These are phyloP conservation scores for Hippocampus guttulatus DNA, from an alignment of 2,113 vertebrate genomes.

Conservation along the genomic window DNA sequence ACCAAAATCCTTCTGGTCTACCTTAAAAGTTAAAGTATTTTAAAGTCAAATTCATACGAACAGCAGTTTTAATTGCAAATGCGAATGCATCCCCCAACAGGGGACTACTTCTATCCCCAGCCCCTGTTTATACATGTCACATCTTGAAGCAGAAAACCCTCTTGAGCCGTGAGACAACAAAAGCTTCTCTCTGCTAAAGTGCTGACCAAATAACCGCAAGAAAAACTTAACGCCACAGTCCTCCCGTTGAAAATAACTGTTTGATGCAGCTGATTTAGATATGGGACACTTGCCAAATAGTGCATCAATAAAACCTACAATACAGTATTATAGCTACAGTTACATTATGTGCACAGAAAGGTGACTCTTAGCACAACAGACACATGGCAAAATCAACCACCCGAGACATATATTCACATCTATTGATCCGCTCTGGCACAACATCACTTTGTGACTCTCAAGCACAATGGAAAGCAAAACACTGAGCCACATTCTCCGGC, in stretches of 20 bases:
- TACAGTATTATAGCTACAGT: constrained; percentile 24
- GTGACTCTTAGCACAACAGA: constrained; percentile 10
- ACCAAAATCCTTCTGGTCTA: not conserved
- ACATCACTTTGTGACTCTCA: constrained; percentile 1
- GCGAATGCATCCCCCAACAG: not conserved
- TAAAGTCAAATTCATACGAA: not conserved
- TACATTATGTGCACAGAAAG: constrained; percentile 24
- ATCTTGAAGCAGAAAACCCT: not conserved
- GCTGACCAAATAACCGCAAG: constrained; percentile 50
- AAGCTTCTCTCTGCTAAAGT: constrained; percentile 56
- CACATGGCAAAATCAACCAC: not conserved
- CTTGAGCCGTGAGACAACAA: constrained; percentile 24
- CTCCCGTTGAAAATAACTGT: constrained; percentile 47
- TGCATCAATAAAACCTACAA: constrained; percentile 32
- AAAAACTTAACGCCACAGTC: constrained; percentile 38
- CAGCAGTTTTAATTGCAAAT: not conserved
- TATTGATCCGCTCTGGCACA: not conserved
- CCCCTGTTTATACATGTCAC: constrained; percentile 2
- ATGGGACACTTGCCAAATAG: constrained; percentile 39
- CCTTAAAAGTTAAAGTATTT: not conserved
- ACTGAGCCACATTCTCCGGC: constrained; percentile 44
- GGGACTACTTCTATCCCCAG: not conserved
- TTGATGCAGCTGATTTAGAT: constrained; percentile 38
- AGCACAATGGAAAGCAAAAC: constrained; percentile 12
- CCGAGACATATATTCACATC: not conserved